Percentiles rank a stretch among this genome's conserved stretches.
These are phyloP conservation scores for Microtus ochrogaster DNA, from an alignment of 2,113 vertebrate species.

Conservation along the genomic window DNA sequence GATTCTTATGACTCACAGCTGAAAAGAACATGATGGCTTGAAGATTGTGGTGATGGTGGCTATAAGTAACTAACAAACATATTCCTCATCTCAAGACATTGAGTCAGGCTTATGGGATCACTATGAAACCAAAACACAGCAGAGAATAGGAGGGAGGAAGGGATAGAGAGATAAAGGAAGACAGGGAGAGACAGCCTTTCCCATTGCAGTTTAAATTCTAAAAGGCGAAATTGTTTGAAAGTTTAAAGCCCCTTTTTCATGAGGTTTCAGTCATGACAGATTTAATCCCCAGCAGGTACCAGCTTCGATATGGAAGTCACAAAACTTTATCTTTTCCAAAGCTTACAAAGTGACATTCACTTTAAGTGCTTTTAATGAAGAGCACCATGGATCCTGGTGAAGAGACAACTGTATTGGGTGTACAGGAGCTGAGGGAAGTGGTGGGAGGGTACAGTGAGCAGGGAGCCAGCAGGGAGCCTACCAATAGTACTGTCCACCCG, in stretches of 20 bases:
- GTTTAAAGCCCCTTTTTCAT: not conserved
- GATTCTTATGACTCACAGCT: not conserved
- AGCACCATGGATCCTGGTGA: not conserved
- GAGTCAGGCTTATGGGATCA: not conserved
- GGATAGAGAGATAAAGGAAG: not conserved
- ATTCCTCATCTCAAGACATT: not conserved
- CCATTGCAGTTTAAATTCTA: conserved; percentile 13
- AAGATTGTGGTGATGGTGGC: not conserved
- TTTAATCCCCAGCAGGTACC: not conserved
- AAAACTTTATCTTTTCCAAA: conserved; percentile 57
- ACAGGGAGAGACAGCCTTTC: not conserved
- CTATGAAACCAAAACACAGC: not conserved
- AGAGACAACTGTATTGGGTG: not conserved
- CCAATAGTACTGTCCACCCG: not conserved
- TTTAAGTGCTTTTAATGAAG: not conserved
- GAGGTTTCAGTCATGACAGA: not conserved
- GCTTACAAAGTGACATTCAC: not conserved
- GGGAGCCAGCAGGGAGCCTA: conserved; percentile 44
- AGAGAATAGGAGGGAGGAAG: not conserved
- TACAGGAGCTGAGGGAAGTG: not conserved
- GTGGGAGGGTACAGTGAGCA: not conserved
- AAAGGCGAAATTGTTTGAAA: not conserved
- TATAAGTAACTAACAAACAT: not conserved
- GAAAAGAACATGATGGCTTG: not conserved
- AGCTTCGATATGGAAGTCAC: conserved; percentile 15